A percentile compares a stretch with the other conserved stretches of the same genome.
These are phyloP conservation scores for Botia almorhae DNA, from an alignment of 2,797 vertebrate genomes.

Conservation along the genomic window DNA sequence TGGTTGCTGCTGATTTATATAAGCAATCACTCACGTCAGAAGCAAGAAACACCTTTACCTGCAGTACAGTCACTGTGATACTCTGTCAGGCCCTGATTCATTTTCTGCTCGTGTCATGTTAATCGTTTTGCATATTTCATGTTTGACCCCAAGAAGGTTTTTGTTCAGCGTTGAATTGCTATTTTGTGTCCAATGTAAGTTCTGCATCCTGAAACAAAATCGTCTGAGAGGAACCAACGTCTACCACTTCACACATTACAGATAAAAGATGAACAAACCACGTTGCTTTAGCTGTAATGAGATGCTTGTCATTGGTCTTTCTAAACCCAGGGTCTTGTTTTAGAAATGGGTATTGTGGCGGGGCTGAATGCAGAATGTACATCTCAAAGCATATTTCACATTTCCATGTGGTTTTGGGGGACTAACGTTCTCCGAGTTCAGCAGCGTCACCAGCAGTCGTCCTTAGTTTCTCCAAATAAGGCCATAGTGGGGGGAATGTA, in stretches of 20 bases:
- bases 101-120: no score
- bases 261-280: slow-evolving; percentile 12
- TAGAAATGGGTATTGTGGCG: slow-evolving; percentile 63
- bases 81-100: no score
- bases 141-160: no score
- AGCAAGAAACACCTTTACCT: no score
- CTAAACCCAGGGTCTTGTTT: slow-evolving; percentile 54
- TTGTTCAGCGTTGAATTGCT: neutral
- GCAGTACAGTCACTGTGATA: no score
- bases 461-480: slow-evolving; percentile 83
- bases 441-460: slow-evolving; percentile 64
- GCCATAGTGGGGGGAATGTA: slow-evolving; percentile 76
- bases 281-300: slow-evolving; percentile 26
- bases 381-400: slow-evolving; percentile 75
- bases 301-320: slow-evolving; percentile 45
- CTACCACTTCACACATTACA: slow-evolving; percentile 11
- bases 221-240: neutral
- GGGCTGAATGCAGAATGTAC: slow-evolving; percentile 74
- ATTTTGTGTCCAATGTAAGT: neutral
- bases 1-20: no score
- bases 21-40: no score
- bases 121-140: no score
- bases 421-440: slow-evolving; percentile 65
- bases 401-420: slow-evolving; percentile 74
- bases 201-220: slow-evolving; percentile 8